Evolutionary conservation across 2,113 vertebrate species (phyloP).

Genomic region (Petrocephalus microphthalmus): DNA sequence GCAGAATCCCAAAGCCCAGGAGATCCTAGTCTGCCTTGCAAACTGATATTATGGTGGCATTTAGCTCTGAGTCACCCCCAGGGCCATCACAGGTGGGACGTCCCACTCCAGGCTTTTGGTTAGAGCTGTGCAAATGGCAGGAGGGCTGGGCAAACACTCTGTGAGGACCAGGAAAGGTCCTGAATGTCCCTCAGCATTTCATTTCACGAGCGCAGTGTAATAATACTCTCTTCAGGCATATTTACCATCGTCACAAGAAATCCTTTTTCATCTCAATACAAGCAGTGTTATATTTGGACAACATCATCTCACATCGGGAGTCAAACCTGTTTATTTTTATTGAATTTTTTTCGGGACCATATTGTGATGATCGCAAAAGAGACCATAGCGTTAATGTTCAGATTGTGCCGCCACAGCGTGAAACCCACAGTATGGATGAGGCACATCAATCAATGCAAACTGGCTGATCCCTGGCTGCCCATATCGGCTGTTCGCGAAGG

Average conservation of each 20-base stretch:
- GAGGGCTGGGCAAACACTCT: slow-evolving; percentile 34
- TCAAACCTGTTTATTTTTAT: background rate
- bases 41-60: slow-evolving; percentile 17
- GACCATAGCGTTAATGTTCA: background rate
- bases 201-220: background rate
- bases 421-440: background rate
- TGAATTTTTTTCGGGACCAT: background rate
- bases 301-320: background rate
- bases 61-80: slow-evolving; percentile 23
- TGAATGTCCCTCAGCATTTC: background rate
- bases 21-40: background rate
- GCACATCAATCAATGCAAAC: background rate
- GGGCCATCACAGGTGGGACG: slow-evolving; percentile 25
- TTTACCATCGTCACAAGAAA: background rate
- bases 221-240: background rate
- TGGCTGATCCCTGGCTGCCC: background rate
- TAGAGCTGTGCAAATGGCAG: slow-evolving; percentile 38
- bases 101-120: slow-evolving; percentile 21
- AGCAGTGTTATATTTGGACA: background rate
- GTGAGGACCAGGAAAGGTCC: background rate
- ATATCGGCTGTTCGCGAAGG: background rate
- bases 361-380: background rate
- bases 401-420: background rate
- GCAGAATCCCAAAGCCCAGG: background rate
- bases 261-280: background rate